A percentile compares a stretch with the other conserved stretches of the same genome.
phyloP scores from a whole-genome alignment of 2,113 vertebrate species.

The Seriola quinqueradiata region DNA sequence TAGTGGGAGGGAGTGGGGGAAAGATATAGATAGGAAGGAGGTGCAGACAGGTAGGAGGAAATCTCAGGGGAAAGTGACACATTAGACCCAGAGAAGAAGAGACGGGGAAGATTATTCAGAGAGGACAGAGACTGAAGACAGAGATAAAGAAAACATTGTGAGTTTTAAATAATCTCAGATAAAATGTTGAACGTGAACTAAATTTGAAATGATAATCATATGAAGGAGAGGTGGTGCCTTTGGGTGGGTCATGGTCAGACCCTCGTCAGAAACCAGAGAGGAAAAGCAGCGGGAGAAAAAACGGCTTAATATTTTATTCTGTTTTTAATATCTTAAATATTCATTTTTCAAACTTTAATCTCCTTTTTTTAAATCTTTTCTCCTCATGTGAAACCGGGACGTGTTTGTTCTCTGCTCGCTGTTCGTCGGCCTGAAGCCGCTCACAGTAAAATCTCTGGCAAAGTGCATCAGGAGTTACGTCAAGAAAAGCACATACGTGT shows the following conservation, averaged over 20 bases:
- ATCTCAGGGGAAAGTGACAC: conserved; percentile 47
- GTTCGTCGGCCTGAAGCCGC: conserved; percentile 57
- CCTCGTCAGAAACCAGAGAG: conserved; percentile 33
- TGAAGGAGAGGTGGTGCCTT: conserved; percentile 20
- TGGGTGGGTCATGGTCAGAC: conserved; percentile 34
- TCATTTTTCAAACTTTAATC: conserved; percentile 15
- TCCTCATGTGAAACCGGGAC: not conserved
- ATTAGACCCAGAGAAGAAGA: conserved; percentile 21
- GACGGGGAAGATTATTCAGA: conserved; percentile 15
- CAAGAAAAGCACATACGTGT: conserved; percentile 36
- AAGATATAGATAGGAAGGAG: conserved; percentile 32
- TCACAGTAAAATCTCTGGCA: conserved; percentile 50
- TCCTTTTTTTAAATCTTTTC: conserved; percentile 6
- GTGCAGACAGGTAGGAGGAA: conserved; percentile 59
- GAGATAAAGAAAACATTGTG: conserved; percentile 19
- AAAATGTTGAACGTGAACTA: conserved; percentile 50
- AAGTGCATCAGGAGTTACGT: conserved; percentile 45
- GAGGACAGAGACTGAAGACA: conserved; percentile 3
- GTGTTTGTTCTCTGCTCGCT: conserved; percentile 23
- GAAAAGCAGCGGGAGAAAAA: conserved; percentile 1
- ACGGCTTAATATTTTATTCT: conserved; percentile 61
- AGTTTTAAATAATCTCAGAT: conserved; percentile 59
- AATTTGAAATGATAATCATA: conserved; percentile 45
- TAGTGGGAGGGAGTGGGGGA: conserved; percentile 34
- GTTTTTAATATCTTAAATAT: conserved; percentile 58